Percentiles rank a stretch among this genome's conserved stretches.
Conservation (phyloP, 2,113 vertebrate species). For the Myrmecophaga tridactyla region DNA sequence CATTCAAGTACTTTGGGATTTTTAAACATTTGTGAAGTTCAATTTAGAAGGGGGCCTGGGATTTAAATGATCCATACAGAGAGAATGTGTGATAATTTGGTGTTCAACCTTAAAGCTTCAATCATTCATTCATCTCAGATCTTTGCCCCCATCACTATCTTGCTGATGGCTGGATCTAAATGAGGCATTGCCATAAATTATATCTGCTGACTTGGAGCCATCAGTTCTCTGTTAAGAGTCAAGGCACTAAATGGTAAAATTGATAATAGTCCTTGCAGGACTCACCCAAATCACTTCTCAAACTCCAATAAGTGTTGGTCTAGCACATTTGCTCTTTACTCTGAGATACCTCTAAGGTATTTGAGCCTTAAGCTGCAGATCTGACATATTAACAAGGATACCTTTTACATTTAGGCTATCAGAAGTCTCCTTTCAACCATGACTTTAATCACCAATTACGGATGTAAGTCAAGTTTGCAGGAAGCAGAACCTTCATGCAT, state of each 20-base stretch:
- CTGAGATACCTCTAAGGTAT: background rate
- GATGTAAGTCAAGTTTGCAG: slow-evolving; percentile 54
- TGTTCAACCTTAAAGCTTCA: slow-evolving; percentile 15
- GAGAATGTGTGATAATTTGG: slow-evolving; percentile 18
- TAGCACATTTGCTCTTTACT: slow-evolving; percentile 30
- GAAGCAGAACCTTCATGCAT: background rate
- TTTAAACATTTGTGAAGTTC: slow-evolving; percentile 42
- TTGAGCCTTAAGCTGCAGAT: slow-evolving; percentile 37
- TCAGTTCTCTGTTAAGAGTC: slow-evolving; percentile 19
- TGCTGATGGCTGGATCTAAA: slow-evolving; percentile 25
- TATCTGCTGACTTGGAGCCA: background rate
- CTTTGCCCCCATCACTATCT: background rate
- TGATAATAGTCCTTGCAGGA: background rate
- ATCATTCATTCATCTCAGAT: slow-evolving; percentile 1
- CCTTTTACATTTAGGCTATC: slow-evolving; percentile 48
- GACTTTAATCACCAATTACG: slow-evolving; percentile 57
- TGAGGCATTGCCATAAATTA: slow-evolving; percentile 15
- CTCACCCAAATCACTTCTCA: slow-evolving; percentile 28
- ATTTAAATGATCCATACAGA: background rate
- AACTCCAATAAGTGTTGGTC: slow-evolving; percentile 51
- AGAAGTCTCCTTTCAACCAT: slow-evolving; percentile 60
- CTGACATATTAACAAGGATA: slow-evolving; percentile 39
- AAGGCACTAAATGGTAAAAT: slow-evolving; percentile 45
- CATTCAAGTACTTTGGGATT: background rate
- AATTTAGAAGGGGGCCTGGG: background rate